Percentiles rank a stretch among this genome's conserved stretches.
These are phyloP conservation scores for Dromococcyx pavoninus DNA, from an alignment of 2,797 vertebrate species.

Conservation along the genomic window DNA sequence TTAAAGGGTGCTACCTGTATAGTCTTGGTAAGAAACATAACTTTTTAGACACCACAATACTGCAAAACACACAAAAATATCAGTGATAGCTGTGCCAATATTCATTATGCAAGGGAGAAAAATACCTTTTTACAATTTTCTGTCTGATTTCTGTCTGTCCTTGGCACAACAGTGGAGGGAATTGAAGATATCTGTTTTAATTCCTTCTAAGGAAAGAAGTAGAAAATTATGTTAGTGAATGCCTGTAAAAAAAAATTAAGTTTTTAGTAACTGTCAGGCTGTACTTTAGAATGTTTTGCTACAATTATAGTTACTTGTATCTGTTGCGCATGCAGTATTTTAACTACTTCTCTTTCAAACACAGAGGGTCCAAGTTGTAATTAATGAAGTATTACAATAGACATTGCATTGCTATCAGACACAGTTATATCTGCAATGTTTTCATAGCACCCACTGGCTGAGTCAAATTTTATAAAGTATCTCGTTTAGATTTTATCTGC, in stretches of 20 bases:
- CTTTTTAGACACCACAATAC: background rate
- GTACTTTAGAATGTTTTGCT: background rate
- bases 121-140: conserved; percentile 75
- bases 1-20: background rate
- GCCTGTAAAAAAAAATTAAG: background rate
- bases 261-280: background rate
- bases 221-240: conserved; percentile 17
- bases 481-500: background rate
- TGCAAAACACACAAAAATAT: background rate
- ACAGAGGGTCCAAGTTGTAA: background rate
- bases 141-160: conserved; percentile 67
- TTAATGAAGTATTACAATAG: background rate
- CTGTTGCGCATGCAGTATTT: background rate
- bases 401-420: background rate
- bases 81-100: background rate
- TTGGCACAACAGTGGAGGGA: conserved; percentile 50
- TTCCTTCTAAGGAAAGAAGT: conserved; percentile 55
- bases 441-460: background rate
- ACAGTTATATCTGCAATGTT: background rate
- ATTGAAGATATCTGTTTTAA: conserved; percentile 58
- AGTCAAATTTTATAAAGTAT: background rate
- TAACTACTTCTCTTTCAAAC: background rate
- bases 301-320: background rate
- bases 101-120: background rate
- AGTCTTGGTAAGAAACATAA: background rate